Evolutionary conservation across 2,113 vertebrate genomes (phyloP).

Genomic region (Cyphotilapia sp.): DNA sequence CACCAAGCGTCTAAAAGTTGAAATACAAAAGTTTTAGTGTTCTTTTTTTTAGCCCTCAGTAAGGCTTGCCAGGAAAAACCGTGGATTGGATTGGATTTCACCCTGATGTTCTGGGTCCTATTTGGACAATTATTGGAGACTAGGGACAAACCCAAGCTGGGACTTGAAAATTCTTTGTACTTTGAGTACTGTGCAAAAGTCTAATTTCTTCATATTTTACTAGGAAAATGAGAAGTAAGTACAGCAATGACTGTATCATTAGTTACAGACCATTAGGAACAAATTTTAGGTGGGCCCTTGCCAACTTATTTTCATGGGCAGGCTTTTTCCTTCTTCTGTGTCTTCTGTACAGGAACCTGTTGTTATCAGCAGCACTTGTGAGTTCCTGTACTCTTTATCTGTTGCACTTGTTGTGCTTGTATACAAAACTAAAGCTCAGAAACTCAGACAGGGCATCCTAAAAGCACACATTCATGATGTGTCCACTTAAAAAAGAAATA

Average conservation of each 20-base stretch:
- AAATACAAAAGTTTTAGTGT: not conserved
- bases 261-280: not conserved
- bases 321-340: not conserved
- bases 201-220: not conserved
- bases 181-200: not conserved
- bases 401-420: not conserved
- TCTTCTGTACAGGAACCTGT: not conserved
- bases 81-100: fast-evolving
- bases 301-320: not conserved
- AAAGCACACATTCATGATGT: not conserved
- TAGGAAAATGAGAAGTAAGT: not conserved
- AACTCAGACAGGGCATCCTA: not conserved
- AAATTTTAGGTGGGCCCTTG: not conserved
- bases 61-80: not conserved
- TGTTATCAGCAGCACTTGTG: not conserved
- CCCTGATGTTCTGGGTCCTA: not conserved
- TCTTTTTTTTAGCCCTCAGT: fast-evolving
- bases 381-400: not conserved
- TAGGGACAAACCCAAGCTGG: not conserved
- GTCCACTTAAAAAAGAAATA: not conserved
- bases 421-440: not conserved
- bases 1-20: not conserved
- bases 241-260: not conserved
- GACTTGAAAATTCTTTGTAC: not conserved
- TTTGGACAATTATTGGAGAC: not conserved